Base-by-base conservation (phyloP, 37 sponge, comb jelly and placozoan species). In the Chondrosia reniformis region DNA sequence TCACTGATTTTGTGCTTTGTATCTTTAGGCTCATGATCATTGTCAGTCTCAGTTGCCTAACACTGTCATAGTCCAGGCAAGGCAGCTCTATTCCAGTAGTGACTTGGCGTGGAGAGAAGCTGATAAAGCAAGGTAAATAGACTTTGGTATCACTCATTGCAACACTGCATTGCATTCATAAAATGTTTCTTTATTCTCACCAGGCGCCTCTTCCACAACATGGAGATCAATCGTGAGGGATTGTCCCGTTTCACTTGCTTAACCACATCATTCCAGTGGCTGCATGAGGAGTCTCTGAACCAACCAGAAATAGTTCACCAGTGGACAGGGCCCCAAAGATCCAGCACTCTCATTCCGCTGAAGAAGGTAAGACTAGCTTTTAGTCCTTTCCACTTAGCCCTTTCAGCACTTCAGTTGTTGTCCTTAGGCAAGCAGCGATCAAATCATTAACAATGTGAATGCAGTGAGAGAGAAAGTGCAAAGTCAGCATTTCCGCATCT, bases 31-130 rank as follows among this genome's bases (percentile, higher is more conserved):
- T 33, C 82, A 91, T 45, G 92, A 91, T 32, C 81, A 78, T 33
- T 87, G 81, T 39, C 85, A 91, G 82, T n/a, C 63, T 31, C 45
- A 44, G 2, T 55, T 81, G 10, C 63, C 84, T 1, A 38, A 64
- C 65, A 15, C 73, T 5, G 74, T 87, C 33, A 72, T 81, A 8
- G 85, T 84, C 22, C 92, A 91, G 31, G 92, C 88, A 38, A 66
- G 92, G 58, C 28, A 80, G 12, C 82, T 91, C 43, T 91, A 83
- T 81, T 91, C 92, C 33, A 81, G 80, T 45, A 84, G 84, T 77
- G 92, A 91, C 65, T 56, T 84, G 24, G 82, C 88, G 5, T 91
- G 92, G 92, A 87, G 92, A 37, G 92, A 91, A 42, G 73, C 88
- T 46, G 92, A 91, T 75, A 91, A 80, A 33, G 78, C 82, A 32